Percentiles rank a stretch among this genome's conserved stretches.
These are phyloP conservation scores for Parazoanthus darwini DNA, from an alignment of 92 coral and sea anemone genomes.

Conservation along the genomic window DNA sequence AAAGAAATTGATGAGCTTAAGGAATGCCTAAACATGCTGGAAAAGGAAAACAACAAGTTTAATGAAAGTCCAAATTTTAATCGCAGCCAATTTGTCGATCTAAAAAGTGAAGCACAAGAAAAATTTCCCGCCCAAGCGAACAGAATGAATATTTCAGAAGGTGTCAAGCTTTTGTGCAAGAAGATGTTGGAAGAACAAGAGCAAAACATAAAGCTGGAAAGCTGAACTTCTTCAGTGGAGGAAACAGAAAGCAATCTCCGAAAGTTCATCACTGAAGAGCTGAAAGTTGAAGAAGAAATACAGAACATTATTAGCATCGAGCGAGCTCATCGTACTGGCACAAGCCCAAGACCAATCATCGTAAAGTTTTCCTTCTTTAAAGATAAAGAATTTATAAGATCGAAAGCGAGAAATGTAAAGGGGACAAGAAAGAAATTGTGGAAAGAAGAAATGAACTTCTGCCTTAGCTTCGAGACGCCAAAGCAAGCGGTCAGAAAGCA, in stretches of 20 bases:
- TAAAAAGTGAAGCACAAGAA: background rate
- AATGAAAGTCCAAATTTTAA: background rate
- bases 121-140: background rate
- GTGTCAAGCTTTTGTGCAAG: background rate
- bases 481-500: no score
- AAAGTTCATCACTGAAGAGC: background rate
- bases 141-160: no score
- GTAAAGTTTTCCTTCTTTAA: background rate
- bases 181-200: background rate
- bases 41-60: background rate
- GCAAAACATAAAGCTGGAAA: background rate
- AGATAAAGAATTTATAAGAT: no score
- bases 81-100: background rate
- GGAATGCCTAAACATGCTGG: background rate
- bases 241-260: background rate
- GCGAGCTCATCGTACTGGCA: background rate
- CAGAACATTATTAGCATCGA: background rate
- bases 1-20: background rate
- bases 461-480: no score
- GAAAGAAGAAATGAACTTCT: no score
- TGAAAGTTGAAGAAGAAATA: background rate
- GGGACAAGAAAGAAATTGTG: no score
- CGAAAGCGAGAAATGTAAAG: no score
- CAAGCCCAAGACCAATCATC: background rate
- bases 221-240: background rate